phyloP scores from a whole-genome alignment of 2,888 invertebrate genomes.

The Pristionchus exspectatus region DNA sequence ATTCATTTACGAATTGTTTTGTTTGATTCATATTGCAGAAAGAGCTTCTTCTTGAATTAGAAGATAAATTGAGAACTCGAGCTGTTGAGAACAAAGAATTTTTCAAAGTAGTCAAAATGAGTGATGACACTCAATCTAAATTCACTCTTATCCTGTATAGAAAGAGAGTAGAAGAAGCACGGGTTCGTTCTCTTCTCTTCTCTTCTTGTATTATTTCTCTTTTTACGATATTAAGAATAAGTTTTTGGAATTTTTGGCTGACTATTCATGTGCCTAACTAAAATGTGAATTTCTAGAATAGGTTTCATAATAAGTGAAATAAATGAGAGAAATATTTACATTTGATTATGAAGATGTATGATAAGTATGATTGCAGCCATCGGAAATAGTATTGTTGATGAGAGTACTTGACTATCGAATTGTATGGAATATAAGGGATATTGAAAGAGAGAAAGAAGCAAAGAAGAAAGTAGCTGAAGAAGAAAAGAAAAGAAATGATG shows the following conservation, averaged over 20 bases:
- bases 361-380: not conserved
- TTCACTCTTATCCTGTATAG: not conserved
- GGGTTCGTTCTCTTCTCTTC: not conserved
- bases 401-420: constrained; percentile 21
- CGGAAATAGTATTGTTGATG: not conserved
- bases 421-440: constrained; percentile 1
- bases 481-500: not conserved
- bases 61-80: not conserved
- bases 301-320: too few relatives aligned
- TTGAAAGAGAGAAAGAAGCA: not conserved
- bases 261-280: too few relatives aligned
- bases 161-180: not conserved
- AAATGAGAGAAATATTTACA: too few relatives aligned
- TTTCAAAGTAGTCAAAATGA: not conserved
- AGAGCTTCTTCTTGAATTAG: not conserved
- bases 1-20: not conserved
- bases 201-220: too few relatives aligned
- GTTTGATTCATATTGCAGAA: not conserved
- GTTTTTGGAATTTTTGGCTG: too few relatives aligned
- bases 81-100: not conserved
- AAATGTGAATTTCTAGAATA: too few relatives aligned
- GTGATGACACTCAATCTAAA: not conserved
- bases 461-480: not conserved
- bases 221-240: too few relatives aligned
- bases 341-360: not conserved